Evolutionary conservation across 2,113 vertebrate species (phyloP).

Genomic region (Cercopithecus mona): DNA sequence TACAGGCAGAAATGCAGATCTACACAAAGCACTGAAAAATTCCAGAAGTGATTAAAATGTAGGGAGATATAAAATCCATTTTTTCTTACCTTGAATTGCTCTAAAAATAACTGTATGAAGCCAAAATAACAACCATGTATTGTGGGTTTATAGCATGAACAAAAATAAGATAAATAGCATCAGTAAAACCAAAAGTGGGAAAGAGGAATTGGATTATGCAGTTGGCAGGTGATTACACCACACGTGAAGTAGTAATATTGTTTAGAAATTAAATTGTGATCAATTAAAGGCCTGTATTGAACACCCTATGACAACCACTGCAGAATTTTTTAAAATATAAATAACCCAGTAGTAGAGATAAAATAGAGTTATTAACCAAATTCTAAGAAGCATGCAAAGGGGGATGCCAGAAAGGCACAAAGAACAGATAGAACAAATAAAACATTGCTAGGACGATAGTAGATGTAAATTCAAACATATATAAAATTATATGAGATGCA

Average conservation of each 20-base stretch:
- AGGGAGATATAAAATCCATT: not conserved
- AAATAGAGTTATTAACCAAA: not conserved
- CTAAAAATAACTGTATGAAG: not conserved
- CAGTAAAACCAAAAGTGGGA: not conserved
- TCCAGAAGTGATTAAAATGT: too few relatives aligned
- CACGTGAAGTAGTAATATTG: rapidly evolving
- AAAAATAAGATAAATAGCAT: not conserved
- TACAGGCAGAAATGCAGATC: not conserved
- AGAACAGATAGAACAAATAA: not conserved
- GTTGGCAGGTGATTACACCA: not conserved
- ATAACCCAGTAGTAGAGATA: not conserved
- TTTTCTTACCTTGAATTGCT: not conserved
- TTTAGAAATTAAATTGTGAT: not conserved
- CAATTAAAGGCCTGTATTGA: not conserved
- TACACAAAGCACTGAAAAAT: not conserved
- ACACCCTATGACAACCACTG: not conserved
- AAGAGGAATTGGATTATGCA: not conserved
- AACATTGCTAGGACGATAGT: not conserved
- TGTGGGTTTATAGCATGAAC: not conserved
- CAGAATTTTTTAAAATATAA: not conserved
- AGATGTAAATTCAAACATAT: too few relatives aligned
- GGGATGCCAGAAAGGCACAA: too few relatives aligned
- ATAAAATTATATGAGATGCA: not conserved
- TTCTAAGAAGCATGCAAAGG: not conserved
- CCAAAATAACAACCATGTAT: not conserved